Evolutionary conservation across 2,797 vertebrate genomes (phyloP).

Genomic region (Vespertilio murinus): DNA sequence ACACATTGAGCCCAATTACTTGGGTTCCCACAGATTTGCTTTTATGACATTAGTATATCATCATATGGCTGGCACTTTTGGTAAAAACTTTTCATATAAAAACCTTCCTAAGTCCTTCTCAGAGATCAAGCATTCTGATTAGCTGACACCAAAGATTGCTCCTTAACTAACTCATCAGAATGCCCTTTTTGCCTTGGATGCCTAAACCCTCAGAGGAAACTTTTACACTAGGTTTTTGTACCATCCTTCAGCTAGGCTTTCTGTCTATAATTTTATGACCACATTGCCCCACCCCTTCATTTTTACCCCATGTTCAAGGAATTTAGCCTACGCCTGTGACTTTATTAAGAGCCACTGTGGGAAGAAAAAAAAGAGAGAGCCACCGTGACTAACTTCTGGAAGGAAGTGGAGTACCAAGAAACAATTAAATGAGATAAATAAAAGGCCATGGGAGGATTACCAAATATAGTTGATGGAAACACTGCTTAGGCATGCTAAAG

Average conservation of each 20-base stretch:
- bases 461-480: neutral
- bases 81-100: constrained; percentile 37
- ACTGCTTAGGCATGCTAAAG: neutral
- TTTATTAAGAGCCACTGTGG: constrained; percentile 19
- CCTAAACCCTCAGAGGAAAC: neutral
- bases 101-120: constrained; percentile 38
- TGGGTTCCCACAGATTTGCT: neutral
- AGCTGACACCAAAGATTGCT: neutral
- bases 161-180: neutral
- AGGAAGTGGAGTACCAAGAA: neutral
- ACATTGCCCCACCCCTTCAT: neutral
- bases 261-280: neutral
- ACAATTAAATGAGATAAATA: constrained; percentile 15
- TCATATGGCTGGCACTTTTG: neutral
- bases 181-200: neutral
- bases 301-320: neutral
- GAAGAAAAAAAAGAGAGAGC: neutral
- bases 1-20: neutral
- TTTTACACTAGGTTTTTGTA: constrained; percentile 21
- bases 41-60: neutral
- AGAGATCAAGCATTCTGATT: neutral
- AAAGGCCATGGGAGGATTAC: neutral
- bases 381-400: neutral
- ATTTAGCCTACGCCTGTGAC: neutral
- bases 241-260: neutral